Base-by-base conservation (phyloP, 2,888 invertebrate genomes). In the Catocala nupta region DNA sequence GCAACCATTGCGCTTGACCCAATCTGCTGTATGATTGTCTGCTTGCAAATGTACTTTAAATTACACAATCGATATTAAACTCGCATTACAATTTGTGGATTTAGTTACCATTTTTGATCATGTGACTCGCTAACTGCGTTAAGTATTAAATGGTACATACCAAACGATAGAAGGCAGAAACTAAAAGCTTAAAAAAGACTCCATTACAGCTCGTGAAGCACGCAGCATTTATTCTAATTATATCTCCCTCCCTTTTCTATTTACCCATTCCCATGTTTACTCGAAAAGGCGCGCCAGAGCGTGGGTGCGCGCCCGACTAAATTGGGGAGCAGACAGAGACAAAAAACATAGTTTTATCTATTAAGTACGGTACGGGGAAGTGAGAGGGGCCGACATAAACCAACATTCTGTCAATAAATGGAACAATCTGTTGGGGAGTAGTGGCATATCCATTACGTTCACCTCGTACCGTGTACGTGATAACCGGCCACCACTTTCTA, bases 241-340 rank as follows among this genome's bases (percentile, higher is more conserved):
- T 93, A 92, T 84, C 90, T 87, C 88, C 86, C 90, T 89, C 88
- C 89, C 89, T 90, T 88, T 89, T 89, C 90, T 93, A 93, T 93
- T 93, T 93, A 86, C 86, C 83, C 87, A 91, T 91, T 89, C 87
- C 88, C 82, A 84, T 94, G 92, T 94, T 93, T 93, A 92, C 92
- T 87, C 87, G 84, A 89, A 90, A 90, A 92, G 92, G 90, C 92
- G 90, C 87, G 88, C 81, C 88, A 77, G 84, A 87, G 90, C 91
- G 92, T 92, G 92, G 93, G 93, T 90, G 92, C 83, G 81, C 83
- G 86, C 83, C 82, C 81, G 82, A 89, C 91, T 91, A 91, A 90
- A 92, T 92, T 92, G 86, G 92, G 91, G 90, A 88, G 83, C 69
- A 84, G 92, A 92, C 75, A 85, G 91, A 89, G 93, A 93, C 86